Conservation (phyloP, 2,888 invertebrate genomes). For the Heteromyza rotundicornis region DNA sequence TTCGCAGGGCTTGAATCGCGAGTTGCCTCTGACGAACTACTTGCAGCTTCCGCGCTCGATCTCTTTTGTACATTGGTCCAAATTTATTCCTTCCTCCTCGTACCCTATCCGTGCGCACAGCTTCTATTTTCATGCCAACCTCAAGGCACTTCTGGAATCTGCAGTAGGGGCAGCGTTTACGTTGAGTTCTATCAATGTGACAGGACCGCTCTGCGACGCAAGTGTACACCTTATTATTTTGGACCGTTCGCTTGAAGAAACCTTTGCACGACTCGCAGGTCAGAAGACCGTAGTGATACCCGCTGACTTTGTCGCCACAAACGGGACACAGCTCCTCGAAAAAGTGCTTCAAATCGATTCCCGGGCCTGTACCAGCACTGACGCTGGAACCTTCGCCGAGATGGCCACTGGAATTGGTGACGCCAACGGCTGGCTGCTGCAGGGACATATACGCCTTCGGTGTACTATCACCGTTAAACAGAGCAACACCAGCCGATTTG, state of each 20-base stretch:
- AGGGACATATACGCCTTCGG: slow-evolving; percentile 66
- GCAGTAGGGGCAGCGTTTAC: slow-evolving; percentile 98
- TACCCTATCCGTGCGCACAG: slow-evolving; percentile 98
- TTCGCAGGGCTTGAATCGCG: slow-evolving; percentile 81
- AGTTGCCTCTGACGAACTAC: slow-evolving; percentile 91
- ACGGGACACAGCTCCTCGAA: slow-evolving; percentile 97
- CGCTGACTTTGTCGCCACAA: slow-evolving; percentile 98
- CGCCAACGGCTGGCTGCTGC: slow-evolving; percentile 66
- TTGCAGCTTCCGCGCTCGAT: slow-evolving; percentile 95
- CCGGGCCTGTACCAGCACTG: slow-evolving; percentile 71
- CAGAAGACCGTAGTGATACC: slow-evolving; percentile 98
- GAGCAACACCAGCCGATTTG: slow-evolving; percentile 36
- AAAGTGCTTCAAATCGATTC: slow-evolving; percentile 92
- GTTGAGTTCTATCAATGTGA: slow-evolving; percentile 98
- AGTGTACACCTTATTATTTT: slow-evolving; percentile 99
- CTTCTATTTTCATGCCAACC: too few species aligned
- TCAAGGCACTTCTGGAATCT: slow-evolving; percentile 99
- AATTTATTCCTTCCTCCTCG: slow-evolving; percentile 99
- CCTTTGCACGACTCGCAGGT: slow-evolving; percentile 99
- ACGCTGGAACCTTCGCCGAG: slow-evolving; percentile 62
- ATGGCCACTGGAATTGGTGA: slow-evolving; percentile 47
- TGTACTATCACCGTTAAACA: slow-evolving; percentile 30
- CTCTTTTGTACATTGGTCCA: slow-evolving; percentile 99
- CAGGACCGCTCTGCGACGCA: slow-evolving; percentile 98
- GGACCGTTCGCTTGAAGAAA: slow-evolving; percentile 99